Evolutionary conservation across 2,797 vertebrate genomes (phyloP).

Genomic region (Eulemur rubriventer): DNA sequence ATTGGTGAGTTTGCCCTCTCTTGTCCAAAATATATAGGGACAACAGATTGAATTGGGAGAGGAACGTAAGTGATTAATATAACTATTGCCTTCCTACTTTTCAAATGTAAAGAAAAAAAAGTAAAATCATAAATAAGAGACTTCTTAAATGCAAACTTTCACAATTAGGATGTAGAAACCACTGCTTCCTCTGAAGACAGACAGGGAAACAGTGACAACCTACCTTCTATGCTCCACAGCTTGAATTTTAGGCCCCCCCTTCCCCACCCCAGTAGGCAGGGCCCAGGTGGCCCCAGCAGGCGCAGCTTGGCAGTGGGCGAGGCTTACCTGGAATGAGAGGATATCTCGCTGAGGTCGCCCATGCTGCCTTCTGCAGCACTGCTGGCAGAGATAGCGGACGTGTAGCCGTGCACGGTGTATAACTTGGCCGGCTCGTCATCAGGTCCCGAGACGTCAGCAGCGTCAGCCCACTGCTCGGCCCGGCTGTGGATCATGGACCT

Average conservation of each 20-base stretch:
- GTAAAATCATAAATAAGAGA: not conserved
- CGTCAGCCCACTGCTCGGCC: constrained; percentile 88
- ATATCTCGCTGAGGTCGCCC: constrained; percentile 95
- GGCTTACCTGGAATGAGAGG: constrained; percentile 94
- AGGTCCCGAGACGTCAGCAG: constrained; percentile 84
- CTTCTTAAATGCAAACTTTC: not conserved
- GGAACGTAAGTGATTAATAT: accelerated
- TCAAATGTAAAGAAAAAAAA: not conserved
- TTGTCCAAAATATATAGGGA: not conserved
- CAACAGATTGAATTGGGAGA: not conserved
- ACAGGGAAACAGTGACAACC: not conserved
- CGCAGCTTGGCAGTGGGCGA: accelerated
- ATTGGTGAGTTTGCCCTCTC: not conserved
- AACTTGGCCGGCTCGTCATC: constrained; percentile 91
- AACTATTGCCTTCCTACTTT: not conserved
- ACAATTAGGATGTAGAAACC: not conserved
- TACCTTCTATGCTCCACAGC: accelerated
- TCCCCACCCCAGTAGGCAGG: not conserved
- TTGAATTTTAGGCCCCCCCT: not conserved
- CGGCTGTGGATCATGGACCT: constrained; percentile 82
- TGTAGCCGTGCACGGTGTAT: constrained; percentile 90
- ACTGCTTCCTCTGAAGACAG: not conserved
- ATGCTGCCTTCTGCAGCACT: constrained; percentile 90
- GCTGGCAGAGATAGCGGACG: constrained; percentile 85
- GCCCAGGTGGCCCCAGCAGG: not conserved